Conservation (phyloP, 2,888 invertebrate genomes). For the Macrosoma leucophasiata region DNA sequence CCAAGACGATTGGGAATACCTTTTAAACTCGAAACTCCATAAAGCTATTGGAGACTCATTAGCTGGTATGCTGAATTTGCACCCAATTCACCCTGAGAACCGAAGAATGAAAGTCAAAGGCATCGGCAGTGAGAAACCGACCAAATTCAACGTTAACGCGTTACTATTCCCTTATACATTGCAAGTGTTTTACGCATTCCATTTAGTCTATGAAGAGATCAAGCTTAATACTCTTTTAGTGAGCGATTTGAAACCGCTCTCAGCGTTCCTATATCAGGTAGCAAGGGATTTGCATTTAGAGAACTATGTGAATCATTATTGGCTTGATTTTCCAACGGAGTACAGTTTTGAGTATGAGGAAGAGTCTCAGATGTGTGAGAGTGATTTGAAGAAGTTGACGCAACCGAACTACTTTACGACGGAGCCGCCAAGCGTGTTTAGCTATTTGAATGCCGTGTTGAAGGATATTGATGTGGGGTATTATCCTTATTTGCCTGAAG, state of each 20-base stretch:
- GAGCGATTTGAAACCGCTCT: constrained; percentile 80
- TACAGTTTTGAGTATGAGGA: constrained; percentile 56
- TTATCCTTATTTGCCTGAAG: constrained; percentile 83
- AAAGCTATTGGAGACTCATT: constrained; percentile 60
- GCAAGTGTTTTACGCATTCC: constrained; percentile 86
- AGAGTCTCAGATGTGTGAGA: constrained; percentile 72
- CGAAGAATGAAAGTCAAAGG: too few relatives aligned
- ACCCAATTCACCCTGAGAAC: constrained; percentile 24
- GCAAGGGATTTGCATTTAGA: constrained; percentile 84
- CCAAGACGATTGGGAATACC: constrained; percentile 88
- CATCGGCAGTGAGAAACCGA: constrained; percentile 41
- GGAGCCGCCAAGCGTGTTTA: constrained; percentile 82
- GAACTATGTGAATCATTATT: constrained; percentile 86
- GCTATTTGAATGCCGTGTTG: constrained; percentile 81
- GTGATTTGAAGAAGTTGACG: constrained; percentile 74
- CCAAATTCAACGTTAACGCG: constrained; percentile 78
- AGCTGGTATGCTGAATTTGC: constrained; percentile 57
- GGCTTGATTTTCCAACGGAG: constrained; percentile 86
- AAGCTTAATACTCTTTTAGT: constrained; percentile 85
- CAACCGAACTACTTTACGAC: constrained; percentile 77
- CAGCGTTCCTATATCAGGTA: constrained; percentile 83
- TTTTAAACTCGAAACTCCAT: constrained; percentile 77
- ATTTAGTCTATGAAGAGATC: constrained; percentile 93
- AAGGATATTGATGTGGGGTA: constrained; percentile 67
- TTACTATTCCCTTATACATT: constrained; percentile 83